phyloP scores from a whole-genome alignment of 2,113 vertebrate genomes.

The Istiophorus platypterus region DNA sequence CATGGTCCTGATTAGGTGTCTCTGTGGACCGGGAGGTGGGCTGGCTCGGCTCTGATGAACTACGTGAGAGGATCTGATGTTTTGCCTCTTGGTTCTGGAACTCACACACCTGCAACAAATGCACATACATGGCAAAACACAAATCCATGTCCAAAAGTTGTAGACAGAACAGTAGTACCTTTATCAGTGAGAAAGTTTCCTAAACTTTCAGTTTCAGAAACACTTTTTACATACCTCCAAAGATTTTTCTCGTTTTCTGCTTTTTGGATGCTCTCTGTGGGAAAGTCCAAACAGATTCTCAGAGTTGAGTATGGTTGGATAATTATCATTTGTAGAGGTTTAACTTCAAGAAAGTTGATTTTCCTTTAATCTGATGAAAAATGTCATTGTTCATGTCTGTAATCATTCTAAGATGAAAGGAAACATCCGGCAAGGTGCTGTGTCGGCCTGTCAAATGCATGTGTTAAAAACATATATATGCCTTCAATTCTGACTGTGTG shows the following conservation, averaged over 20 bases:
- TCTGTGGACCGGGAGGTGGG: background rate
- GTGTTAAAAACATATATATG: too few species aligned
- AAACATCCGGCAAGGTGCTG: too few species aligned
- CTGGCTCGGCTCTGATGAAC: constrained; percentile 45
- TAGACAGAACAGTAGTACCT: background rate
- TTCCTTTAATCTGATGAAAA: background rate
- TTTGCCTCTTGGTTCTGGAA: background rate
- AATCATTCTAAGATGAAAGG: background rate
- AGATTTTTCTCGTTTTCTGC: constrained; percentile 69
- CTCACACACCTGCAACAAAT: constrained; percentile 35
- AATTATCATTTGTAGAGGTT: background rate
- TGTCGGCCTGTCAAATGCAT: too few species aligned
- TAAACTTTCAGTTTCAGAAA: background rate
- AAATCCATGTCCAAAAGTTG: background rate
- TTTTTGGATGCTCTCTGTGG: constrained; percentile 60
- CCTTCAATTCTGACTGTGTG: too few species aligned
- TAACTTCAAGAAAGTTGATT: background rate
- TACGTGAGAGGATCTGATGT: constrained; percentile 33
- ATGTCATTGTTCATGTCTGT: background rate
- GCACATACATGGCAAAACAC: background rate
- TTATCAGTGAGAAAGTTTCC: background rate
- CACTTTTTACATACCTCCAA: constrained; percentile 60
- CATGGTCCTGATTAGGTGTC: background rate
- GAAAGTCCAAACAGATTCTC: constrained; percentile 8
- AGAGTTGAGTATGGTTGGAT: background rate